Conservation (phyloP, 2,888 invertebrate genomes). For the Agrotis ipsilon region DNA sequence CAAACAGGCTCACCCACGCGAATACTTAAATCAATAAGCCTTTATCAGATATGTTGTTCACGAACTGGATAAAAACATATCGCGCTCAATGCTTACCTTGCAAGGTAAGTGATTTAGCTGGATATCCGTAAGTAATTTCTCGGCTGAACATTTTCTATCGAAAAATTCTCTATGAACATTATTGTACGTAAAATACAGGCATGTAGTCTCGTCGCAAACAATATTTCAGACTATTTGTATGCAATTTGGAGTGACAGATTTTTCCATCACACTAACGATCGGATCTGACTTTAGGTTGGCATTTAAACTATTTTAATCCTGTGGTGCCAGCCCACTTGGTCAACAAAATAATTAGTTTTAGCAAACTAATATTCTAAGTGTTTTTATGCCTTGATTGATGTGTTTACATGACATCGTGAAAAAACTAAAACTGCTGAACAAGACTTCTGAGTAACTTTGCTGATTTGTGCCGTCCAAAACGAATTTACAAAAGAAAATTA, state of each 20-base stretch:
- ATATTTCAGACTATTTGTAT: slow-evolving; percentile 35
- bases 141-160: neutral
- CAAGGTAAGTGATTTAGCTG: slow-evolving; percentile 13
- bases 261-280: slow-evolving; percentile 13
- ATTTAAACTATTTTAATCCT: slow-evolving; percentile 1
- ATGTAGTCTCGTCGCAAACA: slow-evolving; percentile 4
- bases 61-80: slow-evolving; percentile 36
- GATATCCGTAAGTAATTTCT: slow-evolving; percentile 3
- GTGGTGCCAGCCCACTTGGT: neutral
- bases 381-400: slow-evolving; percentile 37
- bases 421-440: slow-evolving; percentile 17
- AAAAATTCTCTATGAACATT: slow-evolving; percentile 1
- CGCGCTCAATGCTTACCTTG: slow-evolving; percentile 23
- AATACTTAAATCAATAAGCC: slow-evolving; percentile 62
- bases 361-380: slow-evolving; percentile 24
- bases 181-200: neutral
- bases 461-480: slow-evolving; percentile 14
- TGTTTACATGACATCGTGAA: slow-evolving; percentile 28
- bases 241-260: slow-evolving; percentile 31
- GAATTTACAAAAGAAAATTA: slow-evolving; percentile 32
- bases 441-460: slow-evolving; percentile 32
- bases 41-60: slow-evolving; percentile 46
- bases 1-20: slow-evolving; percentile 62
- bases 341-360: slow-evolving; percentile 6
- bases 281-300: neutral